Percentiles rank a stretch among this genome's conserved stretches.
These are phyloP conservation scores for Regulus satrapa DNA, from an alignment of 2,113 vertebrate genomes.

Conservation along the genomic window DNA sequence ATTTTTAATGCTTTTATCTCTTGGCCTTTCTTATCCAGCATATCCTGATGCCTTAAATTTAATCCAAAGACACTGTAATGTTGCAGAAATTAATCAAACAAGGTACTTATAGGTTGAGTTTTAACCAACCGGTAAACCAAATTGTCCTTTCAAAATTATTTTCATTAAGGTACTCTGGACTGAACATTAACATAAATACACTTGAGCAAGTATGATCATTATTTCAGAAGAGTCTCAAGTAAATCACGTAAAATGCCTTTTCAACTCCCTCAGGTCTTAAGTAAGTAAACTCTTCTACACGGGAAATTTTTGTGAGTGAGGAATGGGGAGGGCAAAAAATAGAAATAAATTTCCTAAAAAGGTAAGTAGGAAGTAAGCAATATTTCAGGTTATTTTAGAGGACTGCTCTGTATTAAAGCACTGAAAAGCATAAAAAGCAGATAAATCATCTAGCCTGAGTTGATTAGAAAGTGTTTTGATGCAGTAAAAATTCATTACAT, in stretches of 20 bases:
- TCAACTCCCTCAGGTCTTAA: not conserved
- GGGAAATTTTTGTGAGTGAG: not conserved
- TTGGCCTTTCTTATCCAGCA: not conserved
- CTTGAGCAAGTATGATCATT: not conserved
- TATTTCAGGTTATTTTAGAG: not conserved
- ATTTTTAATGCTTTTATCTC: not conserved
- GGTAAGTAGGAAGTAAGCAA: not conserved
- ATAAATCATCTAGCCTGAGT: not conserved
- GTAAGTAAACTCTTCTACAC: not conserved
- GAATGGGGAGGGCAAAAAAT: not conserved
- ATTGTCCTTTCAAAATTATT: not conserved
- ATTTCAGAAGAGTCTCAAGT: not conserved
- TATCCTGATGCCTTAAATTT: not conserved
- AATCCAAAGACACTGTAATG: not conserved
- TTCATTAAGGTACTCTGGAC: not conserved
- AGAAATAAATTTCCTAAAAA: not conserved
- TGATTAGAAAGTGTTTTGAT: not conserved
- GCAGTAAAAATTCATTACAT: not conserved
- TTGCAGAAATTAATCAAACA: not conserved
- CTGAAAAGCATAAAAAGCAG: not conserved
- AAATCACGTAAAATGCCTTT: not conserved
- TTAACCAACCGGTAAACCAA: not conserved
- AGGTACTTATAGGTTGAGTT: not conserved
- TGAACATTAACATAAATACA: not conserved
- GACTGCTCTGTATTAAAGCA: not conserved